Evolutionary conservation across 2,797 vertebrate species (phyloP).

Genomic region (Coregonus ussuriensis): DNA sequence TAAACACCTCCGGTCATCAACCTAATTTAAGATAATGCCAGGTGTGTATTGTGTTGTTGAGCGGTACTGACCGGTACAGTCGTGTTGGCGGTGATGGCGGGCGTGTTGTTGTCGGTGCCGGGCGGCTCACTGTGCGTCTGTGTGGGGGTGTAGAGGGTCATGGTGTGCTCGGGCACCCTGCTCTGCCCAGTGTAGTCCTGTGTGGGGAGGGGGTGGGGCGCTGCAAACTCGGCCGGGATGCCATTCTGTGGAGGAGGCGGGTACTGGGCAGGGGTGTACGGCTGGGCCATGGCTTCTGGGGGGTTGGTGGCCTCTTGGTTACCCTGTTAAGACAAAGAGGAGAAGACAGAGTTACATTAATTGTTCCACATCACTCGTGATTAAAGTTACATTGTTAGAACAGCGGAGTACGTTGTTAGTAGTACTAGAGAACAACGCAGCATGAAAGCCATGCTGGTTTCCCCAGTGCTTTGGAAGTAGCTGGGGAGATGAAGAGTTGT

Average conservation of each 20-base stretch:
- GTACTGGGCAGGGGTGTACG: slow-evolving; percentile 90
- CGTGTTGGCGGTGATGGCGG: slow-evolving; percentile 83
- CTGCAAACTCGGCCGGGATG: slow-evolving; percentile 86
- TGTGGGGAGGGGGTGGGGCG: slow-evolving; percentile 80
- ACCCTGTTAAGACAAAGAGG: slow-evolving; percentile 76
- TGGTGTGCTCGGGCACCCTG: slow-evolving; percentile 88
- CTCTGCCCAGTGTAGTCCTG: slow-evolving; percentile 91
- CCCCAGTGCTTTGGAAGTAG: slow-evolving; percentile 13
- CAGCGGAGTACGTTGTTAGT: slow-evolving; percentile 3
- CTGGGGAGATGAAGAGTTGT: slow-evolving; percentile 37
- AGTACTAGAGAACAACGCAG: neutral
- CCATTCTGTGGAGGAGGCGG: slow-evolving; percentile 90
- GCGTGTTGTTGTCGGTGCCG: slow-evolving; percentile 83
- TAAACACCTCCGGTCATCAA: too few species aligned
- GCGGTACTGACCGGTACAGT: slow-evolving; percentile 84
- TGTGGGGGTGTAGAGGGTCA: slow-evolving; percentile 92
- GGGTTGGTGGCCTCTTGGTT: slow-evolving; percentile 94
- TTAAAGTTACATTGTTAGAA: slow-evolving; percentile 46
- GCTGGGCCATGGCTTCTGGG: slow-evolving; percentile 94
- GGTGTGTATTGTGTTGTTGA: too few species aligned
- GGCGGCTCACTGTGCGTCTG: slow-evolving; percentile 89
- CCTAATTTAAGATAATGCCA: too few species aligned
- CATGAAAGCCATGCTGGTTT: slow-evolving; percentile 37
- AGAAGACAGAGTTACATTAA: neutral
- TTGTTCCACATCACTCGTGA: slow-evolving; percentile 6